Evolutionary conservation across 1,140 invertebrate genomes (phyloP), one percentile per base, ranked within the genome.

Genomic region (Drosophila lini): DNA sequence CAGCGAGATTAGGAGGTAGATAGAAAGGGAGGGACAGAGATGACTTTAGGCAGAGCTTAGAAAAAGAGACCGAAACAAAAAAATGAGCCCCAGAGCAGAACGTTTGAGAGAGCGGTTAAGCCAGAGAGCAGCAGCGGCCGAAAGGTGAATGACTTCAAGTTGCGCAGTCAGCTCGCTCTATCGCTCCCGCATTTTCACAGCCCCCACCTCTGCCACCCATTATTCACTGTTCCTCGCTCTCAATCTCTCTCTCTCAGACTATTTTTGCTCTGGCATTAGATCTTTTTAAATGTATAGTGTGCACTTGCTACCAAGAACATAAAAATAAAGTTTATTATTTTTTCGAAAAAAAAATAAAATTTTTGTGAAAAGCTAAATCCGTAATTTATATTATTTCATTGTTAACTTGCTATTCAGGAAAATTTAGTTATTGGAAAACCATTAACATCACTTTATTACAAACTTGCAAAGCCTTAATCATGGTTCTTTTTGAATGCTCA

Each of bases 131-230:
- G 25, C 22, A 47, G 45, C 67, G 68, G 77, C 47, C 77, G 68
- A 84, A 88, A 86, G 83, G 83, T 86, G 83, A 86, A 86, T 86
- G 83, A 86, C 83, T 64, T 80, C 38, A 58, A 50, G 69, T 71
- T 71, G 69, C 69, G 67, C 69, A 58, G 69, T 47, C 69, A 41
- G 67, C 67, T 71, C 16, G 19, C 42, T 48, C 61, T n/a, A 38
- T 57, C 22, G 15, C 36, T 53, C 55, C 68, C 41, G 53, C 69
- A 48, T 47, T 22, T 45, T 34, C 19, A 15, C 19, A 19, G 16
- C 16, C 50, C 32, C 48, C 28, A 13, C 48, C 31, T 7, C 16
- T 31, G 5, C 15, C 47, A 50, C 32, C 52, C 32, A 38, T 13
- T 5, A 15, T 28, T 50, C n/a, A 32, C 31, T 5, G 19, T 34